phyloP scores from a whole-genome alignment of 2,888 invertebrate species.

The Aporophyla nigra region DNA sequence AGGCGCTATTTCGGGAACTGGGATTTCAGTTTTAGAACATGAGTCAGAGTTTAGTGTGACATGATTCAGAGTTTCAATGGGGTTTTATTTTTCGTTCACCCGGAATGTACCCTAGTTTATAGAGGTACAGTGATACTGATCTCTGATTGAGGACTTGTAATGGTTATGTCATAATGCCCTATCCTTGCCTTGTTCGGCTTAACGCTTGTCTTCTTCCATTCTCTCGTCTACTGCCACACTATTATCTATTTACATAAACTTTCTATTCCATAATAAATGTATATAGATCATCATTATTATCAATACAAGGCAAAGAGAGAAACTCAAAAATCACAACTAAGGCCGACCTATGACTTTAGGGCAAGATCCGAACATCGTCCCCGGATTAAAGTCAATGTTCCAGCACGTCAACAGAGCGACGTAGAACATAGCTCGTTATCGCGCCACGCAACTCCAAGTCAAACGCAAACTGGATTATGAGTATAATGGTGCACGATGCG shows the following conservation, averaged over 20 bases:
- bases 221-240: not conserved
- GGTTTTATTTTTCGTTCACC: not conserved
- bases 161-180: not conserved
- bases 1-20: conserved; percentile 38
- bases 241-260: not conserved
- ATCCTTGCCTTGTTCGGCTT: not conserved
- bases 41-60: conserved; percentile 3
- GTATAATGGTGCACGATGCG: conserved; percentile 57
- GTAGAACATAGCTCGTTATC: conserved; percentile 40
- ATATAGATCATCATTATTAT: no score
- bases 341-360: not conserved
- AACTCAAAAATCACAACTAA: not conserved
- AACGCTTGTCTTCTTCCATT: not conserved
- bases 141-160: not conserved
- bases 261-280: not conserved
- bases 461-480: conserved; percentile 58
- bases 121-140: not conserved
- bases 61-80: not conserved
- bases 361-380: not conserved
- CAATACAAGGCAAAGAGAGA: no score
- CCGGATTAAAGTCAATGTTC: conserved; percentile 7
- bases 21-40: conserved; percentile 44
- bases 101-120: not conserved
- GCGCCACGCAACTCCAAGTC: conserved; percentile 55
- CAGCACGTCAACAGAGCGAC: conserved; percentile 26